Evolutionary conservation across 2,797 vertebrate genomes (phyloP).

Genomic region (Selene dorsalis): DNA sequence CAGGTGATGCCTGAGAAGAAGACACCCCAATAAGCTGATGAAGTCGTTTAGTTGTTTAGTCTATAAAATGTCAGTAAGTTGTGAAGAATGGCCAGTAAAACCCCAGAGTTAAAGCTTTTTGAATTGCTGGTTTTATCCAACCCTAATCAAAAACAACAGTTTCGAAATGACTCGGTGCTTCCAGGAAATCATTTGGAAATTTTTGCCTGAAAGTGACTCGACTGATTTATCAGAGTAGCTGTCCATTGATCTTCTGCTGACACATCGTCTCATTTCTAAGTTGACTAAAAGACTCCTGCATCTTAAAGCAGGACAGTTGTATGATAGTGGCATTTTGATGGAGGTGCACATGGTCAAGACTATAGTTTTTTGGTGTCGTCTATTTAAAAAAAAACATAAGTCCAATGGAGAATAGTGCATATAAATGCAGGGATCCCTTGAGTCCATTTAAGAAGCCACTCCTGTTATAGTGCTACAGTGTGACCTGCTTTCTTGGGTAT

Average conservation of each 20-base stretch:
- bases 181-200: neutral
- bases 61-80: neutral
- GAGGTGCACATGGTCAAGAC: neutral
- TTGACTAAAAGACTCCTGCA: neutral
- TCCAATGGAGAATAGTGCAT: neutral
- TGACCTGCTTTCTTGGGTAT: slow-evolving; percentile 24
- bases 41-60: neutral
- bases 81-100: neutral
- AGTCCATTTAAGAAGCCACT: slow-evolving; percentile 3
- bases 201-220: neutral
- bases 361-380: slow-evolving; percentile 10
- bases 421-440: neutral
- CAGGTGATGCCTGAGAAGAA: too few species aligned
- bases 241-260: neutral
- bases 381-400: slow-evolving; percentile 17
- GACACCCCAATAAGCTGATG: too few species aligned
- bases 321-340: neutral
- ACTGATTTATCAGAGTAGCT: neutral
- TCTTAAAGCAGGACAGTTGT: neutral
- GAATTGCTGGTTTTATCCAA: too few species aligned
- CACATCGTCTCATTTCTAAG: neutral
- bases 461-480: neutral
- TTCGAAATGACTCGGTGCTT: neutral
- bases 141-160: too few species aligned
- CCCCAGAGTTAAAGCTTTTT: neutral